A percentile compares a stretch with the other conserved stretches of the same genome.
phyloP scores from a whole-genome alignment of 2,113 vertebrate species.

The Pachypanchax playfairii region DNA sequence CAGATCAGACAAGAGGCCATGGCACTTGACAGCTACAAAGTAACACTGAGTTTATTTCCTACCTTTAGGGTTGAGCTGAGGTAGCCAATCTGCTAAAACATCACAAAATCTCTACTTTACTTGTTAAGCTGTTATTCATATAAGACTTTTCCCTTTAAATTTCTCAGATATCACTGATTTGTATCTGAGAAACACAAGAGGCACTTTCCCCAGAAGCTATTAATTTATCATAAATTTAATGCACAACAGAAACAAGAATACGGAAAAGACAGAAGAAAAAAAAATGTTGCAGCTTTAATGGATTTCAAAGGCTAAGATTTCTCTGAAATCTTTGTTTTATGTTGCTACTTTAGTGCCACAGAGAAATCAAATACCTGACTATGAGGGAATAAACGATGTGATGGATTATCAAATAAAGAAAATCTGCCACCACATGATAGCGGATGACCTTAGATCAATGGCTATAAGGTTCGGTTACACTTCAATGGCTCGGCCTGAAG shows the following conservation, averaged over 20 bases:
- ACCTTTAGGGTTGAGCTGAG: background rate
- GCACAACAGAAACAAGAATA: constrained; percentile 3
- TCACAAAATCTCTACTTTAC: constrained; percentile 5
- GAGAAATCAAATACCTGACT: too few species aligned
- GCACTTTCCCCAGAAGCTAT: constrained; percentile 40
- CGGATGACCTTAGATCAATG: too few species aligned
- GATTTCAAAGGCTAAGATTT: too few species aligned
- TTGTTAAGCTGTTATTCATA: constrained; percentile 9
- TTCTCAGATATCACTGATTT: constrained; percentile 25
- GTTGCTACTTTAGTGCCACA: background rate
- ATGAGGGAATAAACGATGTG: too few species aligned
- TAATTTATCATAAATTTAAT: constrained; percentile 43
- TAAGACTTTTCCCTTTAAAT: constrained; percentile 26
- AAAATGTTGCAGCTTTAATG: too few species aligned
- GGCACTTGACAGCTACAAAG: constrained; percentile 5
- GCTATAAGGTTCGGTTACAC: too few species aligned
- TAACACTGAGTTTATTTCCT: constrained; percentile 30
- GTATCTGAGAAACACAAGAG: constrained; percentile 31
- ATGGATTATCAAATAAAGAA: too few species aligned
- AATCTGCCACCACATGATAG: too few species aligned
- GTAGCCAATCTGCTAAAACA: constrained; percentile 8
- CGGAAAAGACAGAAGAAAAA: too few species aligned
- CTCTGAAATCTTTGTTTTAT: background rate
- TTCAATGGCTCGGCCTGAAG: too few species aligned
- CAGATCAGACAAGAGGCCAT: constrained; percentile 44